These are phyloP conservation scores for Dendropsophus ebraccatus DNA, from an alignment of 2,113 vertebrate genomes.

Conservation along the genomic window DNA sequence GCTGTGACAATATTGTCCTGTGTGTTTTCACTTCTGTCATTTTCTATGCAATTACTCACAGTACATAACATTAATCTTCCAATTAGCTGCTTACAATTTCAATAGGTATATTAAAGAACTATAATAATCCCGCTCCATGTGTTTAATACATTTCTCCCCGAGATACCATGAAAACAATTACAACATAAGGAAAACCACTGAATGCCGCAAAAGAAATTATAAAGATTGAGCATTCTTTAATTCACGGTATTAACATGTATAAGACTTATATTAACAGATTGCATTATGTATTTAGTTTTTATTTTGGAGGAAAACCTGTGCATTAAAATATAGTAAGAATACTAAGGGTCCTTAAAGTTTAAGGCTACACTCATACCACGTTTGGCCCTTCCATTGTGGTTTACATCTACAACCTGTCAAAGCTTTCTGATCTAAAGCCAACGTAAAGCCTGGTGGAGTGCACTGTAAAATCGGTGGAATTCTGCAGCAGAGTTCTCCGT, in stretches of 20 bases:
- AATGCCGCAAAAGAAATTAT: not conserved
- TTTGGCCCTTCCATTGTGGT: no score
- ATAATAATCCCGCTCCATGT: conserved; percentile 21
- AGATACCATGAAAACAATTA: conserved; percentile 7
- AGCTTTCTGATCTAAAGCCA: no score
- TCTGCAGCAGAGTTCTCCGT: no score
- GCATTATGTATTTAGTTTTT: not conserved
- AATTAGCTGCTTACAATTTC: conserved; percentile 22
- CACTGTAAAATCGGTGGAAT: no score
- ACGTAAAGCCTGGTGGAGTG: no score
- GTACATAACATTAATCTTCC: conserved; percentile 32
- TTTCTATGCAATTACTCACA: not conserved
- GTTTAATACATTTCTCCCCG: conserved; percentile 21
- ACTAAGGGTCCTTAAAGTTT: no score
- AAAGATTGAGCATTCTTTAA: not conserved
- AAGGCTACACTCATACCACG: no score
- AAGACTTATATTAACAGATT: not conserved
- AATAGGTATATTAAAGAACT: conserved; percentile 16
- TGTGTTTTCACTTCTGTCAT: not conserved
- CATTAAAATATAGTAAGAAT: not conserved
- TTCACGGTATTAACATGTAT: not conserved
- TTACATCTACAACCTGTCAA: no score
- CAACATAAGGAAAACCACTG: not conserved
- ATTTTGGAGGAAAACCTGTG: not conserved
- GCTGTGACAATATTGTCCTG: conserved; percentile 27